phyloP scores from a whole-genome alignment of 2,797 vertebrate species.

The Buphagus erythrorhynchus region DNA sequence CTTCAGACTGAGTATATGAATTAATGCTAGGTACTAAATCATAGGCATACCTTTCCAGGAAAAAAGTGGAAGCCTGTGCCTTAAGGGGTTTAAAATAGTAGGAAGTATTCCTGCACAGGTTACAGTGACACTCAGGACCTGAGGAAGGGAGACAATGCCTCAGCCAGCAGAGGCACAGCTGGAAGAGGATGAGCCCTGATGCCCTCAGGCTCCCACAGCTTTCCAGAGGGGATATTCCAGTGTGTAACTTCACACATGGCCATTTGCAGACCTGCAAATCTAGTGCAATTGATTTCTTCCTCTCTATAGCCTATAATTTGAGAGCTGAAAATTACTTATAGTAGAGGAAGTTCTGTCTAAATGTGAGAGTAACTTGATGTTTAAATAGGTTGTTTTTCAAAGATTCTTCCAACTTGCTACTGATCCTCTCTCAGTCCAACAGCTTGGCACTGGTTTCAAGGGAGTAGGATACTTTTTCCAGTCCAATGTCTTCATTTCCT shows the following conservation, averaged over 20 bases:
- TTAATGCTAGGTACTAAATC: background rate
- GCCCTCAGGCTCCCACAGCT: background rate
- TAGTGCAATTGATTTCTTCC: background rate
- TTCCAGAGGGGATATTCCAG: background rate
- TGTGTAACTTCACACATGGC: background rate
- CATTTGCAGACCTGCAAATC: background rate
- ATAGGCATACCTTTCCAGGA: background rate
- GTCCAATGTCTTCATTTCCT: background rate
- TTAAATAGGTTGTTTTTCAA: background rate
- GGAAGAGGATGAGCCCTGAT: background rate
- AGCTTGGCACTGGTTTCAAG: background rate
- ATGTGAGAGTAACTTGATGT: background rate
- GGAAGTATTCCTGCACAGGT: background rate
- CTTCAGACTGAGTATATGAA: background rate
- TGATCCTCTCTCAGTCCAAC: background rate
- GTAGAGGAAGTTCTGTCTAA: background rate
- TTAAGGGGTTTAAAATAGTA: background rate
- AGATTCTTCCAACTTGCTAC: background rate
- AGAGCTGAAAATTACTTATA: background rate
- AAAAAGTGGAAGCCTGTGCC: background rate
- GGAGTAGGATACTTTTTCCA: background rate
- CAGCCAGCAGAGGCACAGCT: background rate
- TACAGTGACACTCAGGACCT: background rate
- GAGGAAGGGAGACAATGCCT: background rate
- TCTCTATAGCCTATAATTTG: background rate